Conservation (phyloP, 2,113 vertebrate species). For the Cepphus grylle region DNA sequence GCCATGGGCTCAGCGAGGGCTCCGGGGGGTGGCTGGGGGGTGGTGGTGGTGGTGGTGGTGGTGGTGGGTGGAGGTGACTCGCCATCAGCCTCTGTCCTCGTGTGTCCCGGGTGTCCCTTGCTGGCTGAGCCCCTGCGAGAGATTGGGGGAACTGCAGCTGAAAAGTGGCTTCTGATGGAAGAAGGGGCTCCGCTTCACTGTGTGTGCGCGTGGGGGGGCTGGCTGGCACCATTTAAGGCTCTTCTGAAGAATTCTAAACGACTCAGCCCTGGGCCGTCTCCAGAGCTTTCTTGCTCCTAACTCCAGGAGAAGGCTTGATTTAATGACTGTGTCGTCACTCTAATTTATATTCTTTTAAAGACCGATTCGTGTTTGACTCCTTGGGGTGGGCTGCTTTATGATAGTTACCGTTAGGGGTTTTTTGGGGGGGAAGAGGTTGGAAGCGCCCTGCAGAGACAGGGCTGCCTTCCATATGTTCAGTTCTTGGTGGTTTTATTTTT, state of each 20-base stretch:
- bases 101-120: neutral
- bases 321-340: neutral
- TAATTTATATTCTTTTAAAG: neutral
- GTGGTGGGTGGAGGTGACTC: neutral
- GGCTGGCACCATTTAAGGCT: neutral
- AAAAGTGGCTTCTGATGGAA: rapidly evolving
- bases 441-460: neutral
- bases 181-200: neutral
- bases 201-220: rapidly evolving
- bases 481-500: neutral
- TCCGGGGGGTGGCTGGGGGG: too few relatives aligned
- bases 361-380: neutral
- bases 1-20: too few relatives aligned
- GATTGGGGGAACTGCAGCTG: neutral
- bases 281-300: neutral
- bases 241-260: neutral
- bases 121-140: rapidly evolving
- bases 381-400: neutral
- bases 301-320: neutral
- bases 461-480: neutral
- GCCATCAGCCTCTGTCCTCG: rapidly evolving
- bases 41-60: too few relatives aligned
- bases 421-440: too few relatives aligned
- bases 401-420: neutral
- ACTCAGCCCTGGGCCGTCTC: neutral